Evolutionary conservation across 92 coral and sea anemone species (phyloP), one percentile per base, ranked within the genome.

Genomic region (Scolanthus callimorphus): DNA sequence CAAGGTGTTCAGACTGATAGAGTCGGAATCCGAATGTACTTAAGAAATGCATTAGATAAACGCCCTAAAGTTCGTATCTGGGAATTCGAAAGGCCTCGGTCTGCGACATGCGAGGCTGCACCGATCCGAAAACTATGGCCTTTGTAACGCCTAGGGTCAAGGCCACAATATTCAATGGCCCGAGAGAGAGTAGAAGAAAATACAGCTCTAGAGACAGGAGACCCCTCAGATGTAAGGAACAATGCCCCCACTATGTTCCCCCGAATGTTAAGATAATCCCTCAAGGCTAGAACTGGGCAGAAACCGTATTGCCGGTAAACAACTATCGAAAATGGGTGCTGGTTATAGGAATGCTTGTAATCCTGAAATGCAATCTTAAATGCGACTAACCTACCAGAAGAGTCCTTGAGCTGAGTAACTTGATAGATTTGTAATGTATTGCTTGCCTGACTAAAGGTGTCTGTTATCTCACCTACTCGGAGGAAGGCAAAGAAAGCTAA

Each of bases 51-150:
- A 43, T 75, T 75, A 20, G 73, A 68, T 23, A 68, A 74, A 31
- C 68, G 43, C 3, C 74, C 81, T 53, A 67, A 46, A n/a, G n/a
- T n/a, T n/a, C n/a, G n/a, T n/a, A n/a, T n/a, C n/a, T n/a, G n/a
- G n/a, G n/a, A n/a, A n/a, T 74, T 67, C 24, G 74, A 66, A 74
- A 76, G 25, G 25, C 82, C 82, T 41, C 34, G 39, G 30, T 76
- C 69, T 22, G 82, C 75, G 39, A 75, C 75, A 59, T 67, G 68
- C 3, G 73, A 51, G 13, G 73, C 65, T n/a, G n/a, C n/a, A n/a
- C n/a, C n/a, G n/a, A n/a, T n/a, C n/a, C n/a, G n/a, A n/a, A n/a
- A n/a, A n/a, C n/a, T n/a, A n/a, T n/a, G n/a, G n/a, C n/a, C n/a
- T n/a, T n/a, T n/a, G n/a, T n/a, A n/a, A n/a, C n/a, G n/a, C n/a